These are phyloP conservation scores for Diorhabda sublineata DNA, from an alignment of 1,140 invertebrate species.

Conservation along the genomic window DNA sequence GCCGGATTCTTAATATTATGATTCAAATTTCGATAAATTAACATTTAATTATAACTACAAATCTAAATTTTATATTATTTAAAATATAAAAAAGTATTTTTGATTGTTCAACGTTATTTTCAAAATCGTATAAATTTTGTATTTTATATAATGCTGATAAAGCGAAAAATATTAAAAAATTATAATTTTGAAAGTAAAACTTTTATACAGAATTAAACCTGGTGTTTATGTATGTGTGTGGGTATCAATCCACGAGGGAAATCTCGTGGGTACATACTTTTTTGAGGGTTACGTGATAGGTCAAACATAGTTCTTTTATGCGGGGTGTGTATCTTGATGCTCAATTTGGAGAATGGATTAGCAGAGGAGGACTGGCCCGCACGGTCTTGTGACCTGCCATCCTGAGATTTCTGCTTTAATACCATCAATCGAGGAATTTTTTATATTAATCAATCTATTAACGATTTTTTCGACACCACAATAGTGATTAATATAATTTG, in stretches of 20 bases:
- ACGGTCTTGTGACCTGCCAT: too few species aligned
- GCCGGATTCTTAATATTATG: background rate
- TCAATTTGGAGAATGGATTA: too few species aligned
- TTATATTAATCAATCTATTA: too few species aligned
- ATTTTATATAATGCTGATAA: background rate
- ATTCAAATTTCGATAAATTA: background rate
- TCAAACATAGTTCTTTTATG: background rate
- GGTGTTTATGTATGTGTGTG: background rate
- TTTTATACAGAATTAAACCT: background rate
- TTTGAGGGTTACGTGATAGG: background rate
- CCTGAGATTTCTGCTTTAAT: too few species aligned
- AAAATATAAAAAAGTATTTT: background rate
- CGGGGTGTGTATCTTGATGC: too few species aligned
- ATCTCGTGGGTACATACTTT: background rate
- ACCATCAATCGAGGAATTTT: too few species aligned
- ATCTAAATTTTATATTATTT: background rate
- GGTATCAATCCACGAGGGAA: background rate
- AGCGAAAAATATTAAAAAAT: background rate
- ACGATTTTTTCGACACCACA: too few species aligned
- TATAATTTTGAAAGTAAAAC: background rate
- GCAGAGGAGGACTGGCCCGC: too few species aligned
- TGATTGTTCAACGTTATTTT: slow-evolving; percentile 10
- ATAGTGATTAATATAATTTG: too few species aligned
- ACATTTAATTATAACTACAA: background rate
- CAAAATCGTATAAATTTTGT: slow-evolving; percentile 3